phyloP scores from a whole-genome alignment of 2,113 vertebrate genomes.

The Candoia aspera region DNA sequence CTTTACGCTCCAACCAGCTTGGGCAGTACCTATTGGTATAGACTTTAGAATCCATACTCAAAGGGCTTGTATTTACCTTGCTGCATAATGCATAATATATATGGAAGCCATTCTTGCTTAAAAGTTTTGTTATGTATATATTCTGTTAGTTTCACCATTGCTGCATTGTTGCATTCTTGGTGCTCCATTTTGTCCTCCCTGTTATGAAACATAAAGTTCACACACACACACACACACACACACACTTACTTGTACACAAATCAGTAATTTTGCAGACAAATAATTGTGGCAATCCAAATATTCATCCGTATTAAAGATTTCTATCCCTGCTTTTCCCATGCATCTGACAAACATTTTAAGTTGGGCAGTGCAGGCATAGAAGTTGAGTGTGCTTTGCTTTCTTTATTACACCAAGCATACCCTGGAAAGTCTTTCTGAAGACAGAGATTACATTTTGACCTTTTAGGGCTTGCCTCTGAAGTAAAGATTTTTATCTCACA shows the following conservation, averaged over 20 bases:
- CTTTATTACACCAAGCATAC: conserved; percentile 33
- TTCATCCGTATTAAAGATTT: conserved; percentile 29
- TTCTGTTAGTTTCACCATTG: background rate
- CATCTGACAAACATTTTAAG: conserved; percentile 47
- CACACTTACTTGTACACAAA: conserved; percentile 25
- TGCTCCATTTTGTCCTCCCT: conserved; percentile 32
- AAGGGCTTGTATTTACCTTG: too few species aligned
- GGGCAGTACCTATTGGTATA: too few species aligned
- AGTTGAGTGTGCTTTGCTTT: conserved; percentile 53
- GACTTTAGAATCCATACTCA: too few species aligned
- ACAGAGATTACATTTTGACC: conserved; percentile 72
- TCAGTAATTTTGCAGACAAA: conserved; percentile 47
- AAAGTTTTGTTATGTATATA: background rate
- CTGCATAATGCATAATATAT: too few species aligned
- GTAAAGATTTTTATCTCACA: conserved; percentile 85
- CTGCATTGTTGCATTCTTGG: background rate
- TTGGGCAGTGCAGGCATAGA: conserved; percentile 46
- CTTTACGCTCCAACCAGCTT: too few species aligned
- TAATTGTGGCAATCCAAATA: conserved; percentile 53
- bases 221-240: background rate
- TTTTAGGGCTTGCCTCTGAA: conserved; percentile 77
- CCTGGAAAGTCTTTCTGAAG: conserved; percentile 56
- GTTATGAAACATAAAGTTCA: conserved; percentile 36
- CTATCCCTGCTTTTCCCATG: conserved; percentile 38
- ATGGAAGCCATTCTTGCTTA: background rate